Base-by-base conservation (phyloP, 2,888 invertebrate genomes). In the Ectemnius lituratus region DNA sequence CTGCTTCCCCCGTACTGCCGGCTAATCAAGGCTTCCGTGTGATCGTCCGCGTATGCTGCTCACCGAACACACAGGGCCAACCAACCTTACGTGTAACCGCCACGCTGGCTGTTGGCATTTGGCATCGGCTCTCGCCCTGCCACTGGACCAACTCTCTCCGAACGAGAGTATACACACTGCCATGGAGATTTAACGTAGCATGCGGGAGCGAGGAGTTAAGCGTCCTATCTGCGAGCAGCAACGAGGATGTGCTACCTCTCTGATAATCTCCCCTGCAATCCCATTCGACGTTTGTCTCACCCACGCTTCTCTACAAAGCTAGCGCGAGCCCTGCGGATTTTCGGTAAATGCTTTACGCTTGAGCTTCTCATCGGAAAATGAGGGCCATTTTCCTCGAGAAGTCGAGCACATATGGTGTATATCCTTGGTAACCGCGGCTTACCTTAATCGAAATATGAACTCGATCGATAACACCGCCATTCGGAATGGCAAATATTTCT, bases 21-120 rank as follows among this genome's bases (percentile, higher is more conserved):
- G 82, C 81, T 82, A 86, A 87, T 87, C 86, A 84, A 84, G 81
- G 82, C 73, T 74, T 80, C 83, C 75, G 82, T 76, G 37, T 8
- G 82, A 83, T 82, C 74, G 79, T 75, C 69, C 76, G 66, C 70
- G 62, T 68, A 71, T 49, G 62, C 18, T 37, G 8, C 49, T 45
- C 64, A 23, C 23, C 23, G 59, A 62, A 62, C 73, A 69, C 47
- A 37, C 37, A 67, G 56, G 62, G 66, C 71, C 20, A 16, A 46
- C 16, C 8, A 8, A n/a, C 14, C 20, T 1, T 62, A 52, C 16
- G 52, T 52, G 52, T 37, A 8, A 37, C 37, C 37, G 37, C 37
- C 3, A 3, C 23, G 1, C 23, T 37, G 6, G 37, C 37, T 37
- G 37, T 37, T 37, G 37, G 37, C 37, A 37, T 37, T 37, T 37